These are phyloP conservation scores for Myocastor coypus DNA, from an alignment of 2,113 vertebrate genomes.

Conservation along the genomic window DNA sequence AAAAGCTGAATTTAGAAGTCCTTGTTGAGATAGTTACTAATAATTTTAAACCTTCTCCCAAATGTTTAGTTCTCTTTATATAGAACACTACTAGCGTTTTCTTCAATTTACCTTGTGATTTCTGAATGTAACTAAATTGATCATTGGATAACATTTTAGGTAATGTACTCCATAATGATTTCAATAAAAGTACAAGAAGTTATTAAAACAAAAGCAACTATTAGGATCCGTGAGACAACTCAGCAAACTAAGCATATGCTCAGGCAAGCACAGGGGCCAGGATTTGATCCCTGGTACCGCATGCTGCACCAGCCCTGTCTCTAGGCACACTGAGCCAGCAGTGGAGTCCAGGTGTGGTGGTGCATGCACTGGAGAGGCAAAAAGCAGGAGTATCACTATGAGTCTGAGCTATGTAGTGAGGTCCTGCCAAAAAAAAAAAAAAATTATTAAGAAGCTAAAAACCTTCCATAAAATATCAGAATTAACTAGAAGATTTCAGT, in stretches of 20 bases:
- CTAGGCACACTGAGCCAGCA: no score
- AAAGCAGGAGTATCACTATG: no score
- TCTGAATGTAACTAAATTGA: not conserved
- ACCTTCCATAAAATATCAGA: not conserved
- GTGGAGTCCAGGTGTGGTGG: no score
- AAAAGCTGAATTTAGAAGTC: conserved; percentile 41
- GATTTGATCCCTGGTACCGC: no score
- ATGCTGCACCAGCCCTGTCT: no score
- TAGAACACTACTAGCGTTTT: not conserved
- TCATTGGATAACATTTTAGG: not conserved
- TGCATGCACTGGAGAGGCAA: no score
- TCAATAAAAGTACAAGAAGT: not conserved
- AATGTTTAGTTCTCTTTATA: not conserved
- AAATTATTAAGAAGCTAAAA: conserved; percentile 2
- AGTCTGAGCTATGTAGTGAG: no score
- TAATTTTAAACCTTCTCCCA: conserved; percentile 28
- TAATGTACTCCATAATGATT: conserved; percentile 12
- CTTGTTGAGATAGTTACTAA: conserved; percentile 25
- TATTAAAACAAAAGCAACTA: no score
- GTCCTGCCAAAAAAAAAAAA: no score
- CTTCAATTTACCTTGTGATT: not conserved
- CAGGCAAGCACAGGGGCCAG: no score
- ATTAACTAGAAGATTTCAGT: conserved; percentile 15
- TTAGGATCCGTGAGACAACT: no score
- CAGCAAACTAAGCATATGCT: no score